Evolutionary conservation across 2,888 invertebrate genomes (phyloP).

Genomic region (Nemapogon koenigi): DNA sequence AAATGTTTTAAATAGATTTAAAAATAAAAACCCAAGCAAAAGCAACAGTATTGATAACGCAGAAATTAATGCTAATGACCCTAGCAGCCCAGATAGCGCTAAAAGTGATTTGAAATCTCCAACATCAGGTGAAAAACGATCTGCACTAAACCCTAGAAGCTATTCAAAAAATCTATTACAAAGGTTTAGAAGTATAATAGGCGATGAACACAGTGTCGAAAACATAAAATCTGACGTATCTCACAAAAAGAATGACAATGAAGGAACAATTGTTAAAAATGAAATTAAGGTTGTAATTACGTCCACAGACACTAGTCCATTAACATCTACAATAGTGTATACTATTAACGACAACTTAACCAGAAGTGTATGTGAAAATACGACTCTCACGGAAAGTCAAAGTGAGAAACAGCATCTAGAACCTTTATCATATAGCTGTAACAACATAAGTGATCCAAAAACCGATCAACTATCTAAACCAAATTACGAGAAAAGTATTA

Average conservation of each 20-base stretch:
- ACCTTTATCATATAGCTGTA: conserved; percentile 44
- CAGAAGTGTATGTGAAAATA: conserved; percentile 46
- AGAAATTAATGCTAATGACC: conserved; percentile 50
- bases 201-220: conserved; percentile 49
- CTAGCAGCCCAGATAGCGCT: conserved; percentile 36
- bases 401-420: conserved; percentile 47
- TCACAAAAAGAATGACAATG: conserved; percentile 20
- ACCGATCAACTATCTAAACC: conserved; percentile 25
- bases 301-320: conserved; percentile 37
- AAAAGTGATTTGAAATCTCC: conserved; percentile 49
- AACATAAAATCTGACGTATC: conserved; percentile 39
- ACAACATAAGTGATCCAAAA: conserved; percentile 36
- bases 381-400: conserved; percentile 41
- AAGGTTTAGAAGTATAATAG: conserved; percentile 55
- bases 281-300: conserved; percentile 49
- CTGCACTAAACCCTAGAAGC: conserved; percentile 48
- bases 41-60: conserved; percentile 37
- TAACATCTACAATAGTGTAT: conserved; percentile 33
- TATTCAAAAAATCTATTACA: conserved; percentile 55
- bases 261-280: conserved; percentile 28
- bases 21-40: conserved; percentile 42
- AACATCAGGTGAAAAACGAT: conserved; percentile 37
- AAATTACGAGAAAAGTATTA: conserved; percentile 40
- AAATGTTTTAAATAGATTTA: conserved; percentile 64
- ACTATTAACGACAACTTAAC: conserved; percentile 34